Conservation (phyloP, 2,888 invertebrate species). For the Actias luna region DNA sequence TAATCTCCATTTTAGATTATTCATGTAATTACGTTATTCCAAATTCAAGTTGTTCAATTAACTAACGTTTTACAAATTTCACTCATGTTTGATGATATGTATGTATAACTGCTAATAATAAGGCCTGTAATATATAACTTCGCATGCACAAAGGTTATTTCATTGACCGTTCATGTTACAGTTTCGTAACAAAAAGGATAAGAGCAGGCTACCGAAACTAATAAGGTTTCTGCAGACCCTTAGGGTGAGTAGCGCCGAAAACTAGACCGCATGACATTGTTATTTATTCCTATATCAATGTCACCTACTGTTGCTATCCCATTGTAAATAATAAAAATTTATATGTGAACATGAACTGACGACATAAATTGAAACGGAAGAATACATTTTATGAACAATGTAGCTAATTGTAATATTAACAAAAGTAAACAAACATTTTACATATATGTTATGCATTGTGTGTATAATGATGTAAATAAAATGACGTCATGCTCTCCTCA, state of each 20-base stretch:
- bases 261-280: constrained; percentile 10
- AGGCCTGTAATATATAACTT: background rate
- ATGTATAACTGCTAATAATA: background rate
- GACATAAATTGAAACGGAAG: constrained; percentile 2
- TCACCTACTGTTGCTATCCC: constrained; percentile 9
- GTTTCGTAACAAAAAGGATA: constrained; percentile 13
- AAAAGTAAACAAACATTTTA: background rate
- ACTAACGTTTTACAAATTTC: too few species aligned
- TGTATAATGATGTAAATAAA: background rate
- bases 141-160: constrained; percentile 9
- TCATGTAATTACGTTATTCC: too few species aligned
- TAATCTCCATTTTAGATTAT: too few species aligned
- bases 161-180: constrained; percentile 15
- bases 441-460: background rate
- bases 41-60: too few species aligned
- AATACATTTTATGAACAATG: background rate
- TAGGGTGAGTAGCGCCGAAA: constrained; percentile 10
- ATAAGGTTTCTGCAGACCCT: constrained; percentile 17
- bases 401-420: background rate
- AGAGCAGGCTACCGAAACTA: constrained; percentile 17
- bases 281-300: constrained; percentile 19
- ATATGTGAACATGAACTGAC: background rate
- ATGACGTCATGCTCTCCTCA: too few species aligned
- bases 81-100: background rate
- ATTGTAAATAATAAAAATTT: constrained; percentile 8